Evolutionary conservation across 2,888 invertebrate species (phyloP), one percentile per base, ranked within the genome.

Genomic region (Marronus borbonicus): DNA sequence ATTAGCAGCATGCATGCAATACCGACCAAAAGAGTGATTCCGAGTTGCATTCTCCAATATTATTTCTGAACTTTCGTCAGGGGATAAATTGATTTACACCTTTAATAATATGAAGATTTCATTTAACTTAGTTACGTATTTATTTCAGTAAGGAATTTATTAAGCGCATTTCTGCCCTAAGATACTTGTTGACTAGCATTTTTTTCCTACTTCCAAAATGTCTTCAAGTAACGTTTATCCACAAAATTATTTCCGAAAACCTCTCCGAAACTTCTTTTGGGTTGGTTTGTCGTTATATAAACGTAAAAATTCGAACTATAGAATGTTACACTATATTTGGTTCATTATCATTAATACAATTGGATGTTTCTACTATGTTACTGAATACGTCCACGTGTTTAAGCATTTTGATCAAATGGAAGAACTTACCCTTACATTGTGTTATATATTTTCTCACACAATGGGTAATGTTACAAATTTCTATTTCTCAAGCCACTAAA

Each of bases 221-320:
- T 5, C 17, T 31, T 8, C 65, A 31, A 65, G 17, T 36, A 44
- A 36, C 8, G 31, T 44, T 12, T n/a, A 50, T 17, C 76, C 76
- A 17, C 52, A 76, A 31, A 44, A 66, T 60, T 81, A 81, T 36
- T 81, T 81, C 55, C 55, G 77, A 20, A 70, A 52, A n/a, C 78
- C 78, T 3, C 68, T 81, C 3, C 49, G 31, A 60, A 65, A 76
- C 49, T 20, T 80, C 52, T 20, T 75, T n/a, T 77, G 75, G 70
- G 78, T 74, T n/a, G 81, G 81, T 10, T 77, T 81, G 4, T 24
- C 76, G 24, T 79, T 81, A 50, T 81, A 78, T 50, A 80, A 81
- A n/a, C 1, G 0, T 44, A 44, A 44, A 44, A 44, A 44, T 12
- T 44, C 44, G 44, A 44, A 44, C 8, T 44, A 0, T 12, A 44